Percentiles rank a stretch among this genome's conserved stretches.
Conservation (phyloP, 2,888 invertebrate species). For the Drosophila pegasa region DNA sequence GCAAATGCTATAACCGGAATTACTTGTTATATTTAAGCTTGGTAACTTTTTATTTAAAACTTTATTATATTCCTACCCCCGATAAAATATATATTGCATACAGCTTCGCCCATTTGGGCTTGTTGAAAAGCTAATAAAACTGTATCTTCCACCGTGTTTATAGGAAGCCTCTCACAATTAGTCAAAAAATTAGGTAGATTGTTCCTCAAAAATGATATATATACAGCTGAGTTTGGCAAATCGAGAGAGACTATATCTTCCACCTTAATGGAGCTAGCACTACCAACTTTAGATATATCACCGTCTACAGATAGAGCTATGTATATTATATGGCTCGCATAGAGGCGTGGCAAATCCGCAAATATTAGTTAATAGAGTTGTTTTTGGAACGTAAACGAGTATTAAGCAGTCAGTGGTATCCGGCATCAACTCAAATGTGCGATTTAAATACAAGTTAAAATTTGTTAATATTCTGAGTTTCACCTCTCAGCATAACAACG, state of each 20-base stretch:
- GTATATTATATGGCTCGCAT: conserved; percentile 5
- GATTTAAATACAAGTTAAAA: conserved; percentile 26
- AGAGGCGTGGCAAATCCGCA: conserved; percentile 10
- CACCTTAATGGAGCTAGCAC: neutral
- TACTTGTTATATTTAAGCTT: neutral
- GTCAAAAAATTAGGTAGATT: neutral
- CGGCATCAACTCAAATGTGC: neutral
- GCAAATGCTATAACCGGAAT: neutral
- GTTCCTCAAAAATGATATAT: neutral
- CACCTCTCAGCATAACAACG: conserved; percentile 93
- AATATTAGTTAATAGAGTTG: neutral
- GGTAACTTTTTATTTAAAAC: neutral
- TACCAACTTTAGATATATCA: no score
- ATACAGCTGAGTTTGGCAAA: neutral
- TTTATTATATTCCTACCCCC: neutral
- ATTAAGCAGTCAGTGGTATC: neutral
- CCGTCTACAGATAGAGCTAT: neutral
- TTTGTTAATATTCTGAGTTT: conserved; percentile 86
- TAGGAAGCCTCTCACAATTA: neutral
- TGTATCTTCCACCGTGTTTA: neutral
- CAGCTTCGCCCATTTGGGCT: neutral
- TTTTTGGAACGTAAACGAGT: neutral
- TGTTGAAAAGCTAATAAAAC: neutral
- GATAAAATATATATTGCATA: neutral
- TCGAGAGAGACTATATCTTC: neutral